Conservation (phyloP, 2,113 vertebrate species). For the Toxostoma redivivum region DNA sequence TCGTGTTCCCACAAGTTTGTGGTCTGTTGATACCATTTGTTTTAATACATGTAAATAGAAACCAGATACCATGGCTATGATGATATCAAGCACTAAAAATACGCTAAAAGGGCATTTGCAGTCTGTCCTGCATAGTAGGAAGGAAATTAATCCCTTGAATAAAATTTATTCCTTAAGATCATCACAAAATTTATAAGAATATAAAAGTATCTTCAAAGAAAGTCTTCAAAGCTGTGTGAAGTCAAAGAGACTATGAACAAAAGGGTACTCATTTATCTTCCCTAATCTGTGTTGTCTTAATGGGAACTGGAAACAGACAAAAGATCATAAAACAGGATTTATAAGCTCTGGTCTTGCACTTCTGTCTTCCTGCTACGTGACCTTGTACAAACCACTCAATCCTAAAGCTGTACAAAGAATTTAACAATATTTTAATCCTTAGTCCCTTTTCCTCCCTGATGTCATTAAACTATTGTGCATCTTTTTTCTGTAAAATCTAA, state of each 20-base stretch:
- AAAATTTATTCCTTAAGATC: neutral
- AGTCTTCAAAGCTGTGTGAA: neutral
- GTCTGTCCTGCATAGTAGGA: neutral
- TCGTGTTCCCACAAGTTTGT: neutral
- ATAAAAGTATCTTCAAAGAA: neutral
- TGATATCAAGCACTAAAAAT: conserved; percentile 5
- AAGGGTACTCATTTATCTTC: neutral
- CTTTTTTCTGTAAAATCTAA: neutral
- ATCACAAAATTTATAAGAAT: neutral
- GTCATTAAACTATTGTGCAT: neutral
- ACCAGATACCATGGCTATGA: neutral
- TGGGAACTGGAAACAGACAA: neutral
- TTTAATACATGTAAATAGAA: conserved; percentile 21
- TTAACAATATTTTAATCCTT: neutral
- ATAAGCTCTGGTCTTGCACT: neutral
- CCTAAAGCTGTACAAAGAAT: neutral
- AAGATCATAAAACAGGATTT: neutral
- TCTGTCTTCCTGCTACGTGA: neutral
- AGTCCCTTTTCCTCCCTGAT: neutral
- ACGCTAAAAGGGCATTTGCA: neutral
- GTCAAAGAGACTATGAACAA: neutral
- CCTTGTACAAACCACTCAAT: neutral
- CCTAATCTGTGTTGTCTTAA: neutral
- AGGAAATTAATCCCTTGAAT: neutral
- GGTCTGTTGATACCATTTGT: neutral